Conservation (phyloP, 2,797 vertebrate species). For the Pteronotus mesoamericanus region DNA sequence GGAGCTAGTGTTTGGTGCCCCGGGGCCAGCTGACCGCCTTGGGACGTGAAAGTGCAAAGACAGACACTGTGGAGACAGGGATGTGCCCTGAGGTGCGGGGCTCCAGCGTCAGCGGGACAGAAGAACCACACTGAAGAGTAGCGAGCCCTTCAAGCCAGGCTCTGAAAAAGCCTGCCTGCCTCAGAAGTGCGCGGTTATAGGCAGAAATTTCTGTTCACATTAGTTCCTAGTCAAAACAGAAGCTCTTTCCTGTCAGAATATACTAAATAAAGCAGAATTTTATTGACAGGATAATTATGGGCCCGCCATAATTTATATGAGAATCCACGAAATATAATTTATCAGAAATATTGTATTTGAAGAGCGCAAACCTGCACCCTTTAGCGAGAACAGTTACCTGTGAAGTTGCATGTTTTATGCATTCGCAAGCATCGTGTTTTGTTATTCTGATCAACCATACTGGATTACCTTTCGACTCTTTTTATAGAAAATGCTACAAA, state of each 20-base stretch:
- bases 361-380: background rate
- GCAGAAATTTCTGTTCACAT: slow-evolving; percentile 51
- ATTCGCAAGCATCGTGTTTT: background rate
- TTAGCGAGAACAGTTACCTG: background rate
- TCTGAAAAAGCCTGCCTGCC: background rate
- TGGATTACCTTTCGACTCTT: background rate
- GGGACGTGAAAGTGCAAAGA: fast-evolving
- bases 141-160: background rate
- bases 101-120: background rate
- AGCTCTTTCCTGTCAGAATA: slow-evolving; percentile 57
- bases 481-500: background rate
- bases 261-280: slow-evolving; percentile 40
- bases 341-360: slow-evolving; percentile 49
- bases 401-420: background rate
- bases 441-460: background rate
- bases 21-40: fast-evolving
- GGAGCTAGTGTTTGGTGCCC: background rate
- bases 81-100: background rate
- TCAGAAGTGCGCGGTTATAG: background rate
- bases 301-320: slow-evolving; percentile 44
- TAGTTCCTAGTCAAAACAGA: slow-evolving; percentile 65
- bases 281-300: slow-evolving; percentile 67
- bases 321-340: slow-evolving; percentile 44
- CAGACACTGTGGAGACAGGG: background rate
- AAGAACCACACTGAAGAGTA: background rate